Evolutionary conservation across 2,888 invertebrate genomes (phyloP).

Genomic region (Drosophila leonis): DNA sequence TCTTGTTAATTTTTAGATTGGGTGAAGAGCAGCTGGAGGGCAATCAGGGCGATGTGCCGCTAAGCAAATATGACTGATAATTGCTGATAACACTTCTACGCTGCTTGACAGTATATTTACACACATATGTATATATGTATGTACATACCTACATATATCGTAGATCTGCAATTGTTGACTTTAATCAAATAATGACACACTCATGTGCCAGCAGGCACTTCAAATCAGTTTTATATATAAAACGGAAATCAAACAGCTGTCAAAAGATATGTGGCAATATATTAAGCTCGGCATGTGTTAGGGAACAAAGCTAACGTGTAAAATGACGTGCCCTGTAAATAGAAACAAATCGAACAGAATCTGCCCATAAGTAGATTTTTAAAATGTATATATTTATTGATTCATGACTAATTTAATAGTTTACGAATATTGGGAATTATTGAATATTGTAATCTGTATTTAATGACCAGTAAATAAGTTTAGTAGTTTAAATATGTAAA

Average conservation of each 20-base stretch:
- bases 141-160: no score
- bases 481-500: not conserved
- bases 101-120: no score
- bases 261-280: no score
- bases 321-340: no score
- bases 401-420: no score
- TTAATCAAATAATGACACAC: conserved; percentile 61
- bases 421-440: no score
- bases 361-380: no score
- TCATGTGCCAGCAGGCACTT: conserved; percentile 32
- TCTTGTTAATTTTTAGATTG: not conserved
- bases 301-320: no score
- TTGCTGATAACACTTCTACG: not conserved
- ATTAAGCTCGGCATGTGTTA: no score
- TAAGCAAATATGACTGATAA: not conserved
- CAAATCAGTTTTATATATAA: conserved; percentile 18
- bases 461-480: not conserved
- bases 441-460: not conserved
- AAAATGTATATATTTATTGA: no score
- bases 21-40: not conserved
- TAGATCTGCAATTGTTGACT: conserved; percentile 53
- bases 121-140: conserved; percentile 6
- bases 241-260: conserved; percentile 36
- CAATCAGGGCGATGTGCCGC: not conserved
- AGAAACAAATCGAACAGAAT: no score